Evolutionary conservation across 2,113 vertebrate genomes (phyloP).

Genomic region (Prietella phreatophila): DNA sequence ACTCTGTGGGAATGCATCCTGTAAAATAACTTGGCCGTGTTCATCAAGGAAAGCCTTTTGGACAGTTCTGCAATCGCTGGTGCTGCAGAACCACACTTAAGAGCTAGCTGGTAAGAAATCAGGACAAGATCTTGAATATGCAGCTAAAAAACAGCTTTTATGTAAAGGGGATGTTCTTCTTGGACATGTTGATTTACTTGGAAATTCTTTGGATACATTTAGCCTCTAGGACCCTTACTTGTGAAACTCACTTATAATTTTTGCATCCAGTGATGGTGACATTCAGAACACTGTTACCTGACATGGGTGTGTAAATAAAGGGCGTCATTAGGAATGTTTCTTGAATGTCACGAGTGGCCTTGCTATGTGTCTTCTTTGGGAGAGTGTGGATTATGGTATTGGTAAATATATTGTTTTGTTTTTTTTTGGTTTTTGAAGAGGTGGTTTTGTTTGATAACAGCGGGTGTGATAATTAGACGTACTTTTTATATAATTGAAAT

Average conservation of each 20-base stretch:
- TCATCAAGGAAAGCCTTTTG: not conserved
- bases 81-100: not conserved
- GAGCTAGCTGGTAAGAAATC: not conserved
- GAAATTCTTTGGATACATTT: conserved; percentile 12
- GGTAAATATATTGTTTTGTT: conserved; percentile 17
- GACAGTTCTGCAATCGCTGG: not conserved
- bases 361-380: conserved; percentile 29
- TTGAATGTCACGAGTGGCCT: conserved; percentile 53
- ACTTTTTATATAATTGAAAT: conserved; percentile 22
- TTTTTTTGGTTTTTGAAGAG: conserved; percentile 21
- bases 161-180: not conserved
- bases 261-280: not conserved
- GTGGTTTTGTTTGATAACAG: conserved; percentile 6
- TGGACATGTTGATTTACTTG: not conserved
- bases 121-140: not conserved
- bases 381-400: not conserved
- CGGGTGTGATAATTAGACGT: conserved; percentile 16
- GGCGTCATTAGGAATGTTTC: conserved; percentile 20
- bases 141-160: not conserved
- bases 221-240: conserved; percentile 9
- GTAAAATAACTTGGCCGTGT: not conserved
- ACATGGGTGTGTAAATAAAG: not conserved
- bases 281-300: not conserved
- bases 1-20: conserved; percentile 32
- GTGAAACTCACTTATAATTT: not conserved